phyloP scores from a whole-genome alignment of 2,797 vertebrate species.

The Myripristis murdjan region DNA sequence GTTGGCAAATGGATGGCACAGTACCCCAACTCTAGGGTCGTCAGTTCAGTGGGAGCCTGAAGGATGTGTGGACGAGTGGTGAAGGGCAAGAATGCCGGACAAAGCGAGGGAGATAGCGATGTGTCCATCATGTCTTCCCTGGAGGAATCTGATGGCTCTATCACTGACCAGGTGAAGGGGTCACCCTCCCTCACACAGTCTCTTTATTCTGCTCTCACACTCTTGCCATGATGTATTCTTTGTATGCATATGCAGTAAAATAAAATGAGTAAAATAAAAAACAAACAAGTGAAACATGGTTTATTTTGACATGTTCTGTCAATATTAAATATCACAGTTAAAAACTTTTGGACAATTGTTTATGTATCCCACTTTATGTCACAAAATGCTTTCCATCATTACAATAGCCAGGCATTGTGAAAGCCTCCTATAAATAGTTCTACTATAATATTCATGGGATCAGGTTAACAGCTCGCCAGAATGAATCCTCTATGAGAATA shows the following conservation, averaged over 20 bases:
- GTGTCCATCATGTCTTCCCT: conserved; percentile 46
- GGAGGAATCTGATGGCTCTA: conserved; percentile 49
- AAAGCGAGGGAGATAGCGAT: conserved; percentile 61
- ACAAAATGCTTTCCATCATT: conserved; percentile 29
- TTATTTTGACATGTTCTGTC: conserved; percentile 11
- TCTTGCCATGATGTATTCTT: not conserved
- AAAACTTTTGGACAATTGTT: conserved; percentile 22
- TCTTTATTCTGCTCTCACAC: conserved; percentile 30
- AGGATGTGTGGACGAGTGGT: conserved; percentile 56
- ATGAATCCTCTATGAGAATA: conserved; percentile 17
- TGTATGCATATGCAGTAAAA: conserved; percentile 28
- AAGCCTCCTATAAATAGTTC: conserved; percentile 30
- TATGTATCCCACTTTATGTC: conserved; percentile 20
- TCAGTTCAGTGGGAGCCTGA: conserved; percentile 64
- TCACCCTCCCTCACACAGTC: conserved; percentile 63
- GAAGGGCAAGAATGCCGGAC: conserved; percentile 60
- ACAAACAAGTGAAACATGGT: conserved; percentile 28
- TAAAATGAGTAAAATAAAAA: conserved; percentile 16
- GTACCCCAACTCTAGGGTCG: conserved; percentile 71
- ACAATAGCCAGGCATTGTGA: not conserved
- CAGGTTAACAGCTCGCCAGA: conserved; percentile 21
- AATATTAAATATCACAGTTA: too few species aligned
- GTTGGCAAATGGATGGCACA: conserved; percentile 83
- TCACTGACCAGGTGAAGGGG: conserved; percentile 65
- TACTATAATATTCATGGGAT: conserved; percentile 38